Conservation (phyloP, 53 echinoderm and acorn worm genomes). For the Stichopus horrens region DNA sequence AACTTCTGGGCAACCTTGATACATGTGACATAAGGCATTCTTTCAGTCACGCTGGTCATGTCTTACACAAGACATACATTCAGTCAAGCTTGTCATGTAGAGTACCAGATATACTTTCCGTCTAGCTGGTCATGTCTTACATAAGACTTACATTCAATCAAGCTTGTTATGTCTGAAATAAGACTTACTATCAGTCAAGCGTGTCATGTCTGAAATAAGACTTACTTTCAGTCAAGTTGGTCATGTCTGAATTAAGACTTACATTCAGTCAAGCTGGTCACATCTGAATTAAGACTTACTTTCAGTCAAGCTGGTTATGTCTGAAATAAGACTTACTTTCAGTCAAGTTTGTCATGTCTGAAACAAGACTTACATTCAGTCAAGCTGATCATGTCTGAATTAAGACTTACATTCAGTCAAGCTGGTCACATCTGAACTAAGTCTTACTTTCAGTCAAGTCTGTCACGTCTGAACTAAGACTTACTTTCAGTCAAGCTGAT, state of each 20-base stretch:
- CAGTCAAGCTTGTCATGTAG: background rate
- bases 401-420: too few relatives aligned
- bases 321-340: too few relatives aligned
- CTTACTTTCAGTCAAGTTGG: background rate
- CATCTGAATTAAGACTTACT: background rate
- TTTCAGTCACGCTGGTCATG: background rate
- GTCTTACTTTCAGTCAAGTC: background rate
- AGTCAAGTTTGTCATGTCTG: constrained; percentile 4
- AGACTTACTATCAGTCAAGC: too few relatives aligned
- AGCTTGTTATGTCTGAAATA: constrained; percentile 18
- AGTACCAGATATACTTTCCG: background rate
- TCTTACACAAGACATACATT: constrained; percentile 7
- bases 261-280: background rate
- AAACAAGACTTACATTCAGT: background rate
- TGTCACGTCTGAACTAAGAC: constrained; percentile 3
- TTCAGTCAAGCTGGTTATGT: constrained; percentile 10
- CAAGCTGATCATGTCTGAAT: too few relatives aligned
- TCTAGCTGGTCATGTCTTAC: background rate
- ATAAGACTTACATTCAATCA: background rate
- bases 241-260: background rate
- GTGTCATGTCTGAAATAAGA: constrained; percentile 1
- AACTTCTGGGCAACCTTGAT: too few relatives aligned
- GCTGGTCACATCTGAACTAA: too few relatives aligned
- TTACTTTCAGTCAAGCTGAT: background rate
- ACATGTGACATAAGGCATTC: background rate